Percentiles rank a stretch among this genome's conserved stretches.
phyloP scores from a whole-genome alignment of 2,888 invertebrate genomes.

The Morpho helenor region DNA sequence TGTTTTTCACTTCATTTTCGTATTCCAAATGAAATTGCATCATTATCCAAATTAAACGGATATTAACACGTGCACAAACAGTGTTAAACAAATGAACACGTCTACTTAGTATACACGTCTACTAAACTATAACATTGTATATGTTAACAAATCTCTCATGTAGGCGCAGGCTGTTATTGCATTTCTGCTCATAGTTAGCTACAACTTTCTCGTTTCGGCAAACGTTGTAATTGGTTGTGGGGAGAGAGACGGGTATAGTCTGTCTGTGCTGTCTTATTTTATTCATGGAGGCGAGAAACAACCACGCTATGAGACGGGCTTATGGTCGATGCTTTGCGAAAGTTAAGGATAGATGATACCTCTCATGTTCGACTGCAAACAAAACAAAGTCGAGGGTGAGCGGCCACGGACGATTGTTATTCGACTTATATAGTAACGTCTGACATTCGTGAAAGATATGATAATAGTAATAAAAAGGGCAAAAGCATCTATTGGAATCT shows the following conservation, averaged over 20 bases:
- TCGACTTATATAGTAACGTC: constrained; percentile 52
- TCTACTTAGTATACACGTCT: constrained; percentile 39
- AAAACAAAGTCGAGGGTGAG: constrained; percentile 56
- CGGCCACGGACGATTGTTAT: constrained; percentile 64
- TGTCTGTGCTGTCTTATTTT: constrained; percentile 59
- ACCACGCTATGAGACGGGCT: constrained; percentile 46
- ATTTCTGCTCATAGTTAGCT: constrained; percentile 43
- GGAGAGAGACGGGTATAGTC: constrained; percentile 53
- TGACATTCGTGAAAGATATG: constrained; percentile 46
- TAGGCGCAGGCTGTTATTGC: constrained; percentile 63
- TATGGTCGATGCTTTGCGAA: constrained; percentile 42
- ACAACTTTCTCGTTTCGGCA: constrained; percentile 44
- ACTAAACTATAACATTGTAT: constrained; percentile 43
- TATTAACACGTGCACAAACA: constrained; percentile 55
- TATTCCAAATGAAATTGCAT: constrained; percentile 26
- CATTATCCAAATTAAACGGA: constrained; percentile 56
- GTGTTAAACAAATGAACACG: constrained; percentile 53
- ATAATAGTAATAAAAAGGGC: constrained; percentile 53
- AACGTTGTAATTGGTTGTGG: constrained; percentile 27
- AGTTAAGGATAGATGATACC: constrained; percentile 47
- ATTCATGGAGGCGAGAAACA: constrained; percentile 58
- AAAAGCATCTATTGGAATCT: constrained; percentile 54
- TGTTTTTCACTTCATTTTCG: constrained; percentile 1
- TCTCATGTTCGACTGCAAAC: constrained; percentile 53
- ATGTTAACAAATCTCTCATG: constrained; percentile 57